Conservation (phyloP, 2,113 vertebrate genomes). For the Ictidomys tridecemlineatus region DNA sequence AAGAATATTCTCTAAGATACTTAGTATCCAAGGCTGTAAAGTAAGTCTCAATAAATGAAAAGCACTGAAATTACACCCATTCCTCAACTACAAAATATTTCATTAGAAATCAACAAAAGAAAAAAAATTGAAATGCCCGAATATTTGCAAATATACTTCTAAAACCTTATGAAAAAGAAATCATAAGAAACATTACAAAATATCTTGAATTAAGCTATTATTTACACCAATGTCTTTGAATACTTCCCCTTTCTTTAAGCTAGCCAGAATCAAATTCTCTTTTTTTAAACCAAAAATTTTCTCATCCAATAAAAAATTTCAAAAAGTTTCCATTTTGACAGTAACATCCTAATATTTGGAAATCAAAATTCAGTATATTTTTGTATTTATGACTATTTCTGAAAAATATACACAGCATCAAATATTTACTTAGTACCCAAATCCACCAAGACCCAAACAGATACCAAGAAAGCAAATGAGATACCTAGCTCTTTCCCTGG, state of each 20-base stretch:
- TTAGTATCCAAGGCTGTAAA: background rate
- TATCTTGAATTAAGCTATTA: background rate
- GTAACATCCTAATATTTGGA: background rate
- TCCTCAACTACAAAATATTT: background rate
- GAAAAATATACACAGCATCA: background rate
- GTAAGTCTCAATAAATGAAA: background rate
- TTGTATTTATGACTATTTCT: background rate
- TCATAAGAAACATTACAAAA: background rate
- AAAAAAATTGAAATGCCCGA: background rate
- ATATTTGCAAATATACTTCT: background rate
- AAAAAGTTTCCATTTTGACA: conserved; percentile 26
- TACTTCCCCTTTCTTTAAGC: background rate
- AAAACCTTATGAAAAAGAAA: background rate
- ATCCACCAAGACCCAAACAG: background rate
- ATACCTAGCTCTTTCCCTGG: conserved; percentile 97
- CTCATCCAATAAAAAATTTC: background rate
- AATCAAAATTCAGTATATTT: background rate
- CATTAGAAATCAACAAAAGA: background rate
- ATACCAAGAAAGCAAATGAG: background rate
- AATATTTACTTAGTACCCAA: background rate
- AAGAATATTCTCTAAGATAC: background rate
- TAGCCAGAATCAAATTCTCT: background rate
- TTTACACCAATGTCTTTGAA: background rate
- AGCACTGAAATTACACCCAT: background rate
- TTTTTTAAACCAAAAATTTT: background rate